phyloP scores from a whole-genome alignment of 2,113 vertebrate genomes.

The Mirounga angustirostris region DNA sequence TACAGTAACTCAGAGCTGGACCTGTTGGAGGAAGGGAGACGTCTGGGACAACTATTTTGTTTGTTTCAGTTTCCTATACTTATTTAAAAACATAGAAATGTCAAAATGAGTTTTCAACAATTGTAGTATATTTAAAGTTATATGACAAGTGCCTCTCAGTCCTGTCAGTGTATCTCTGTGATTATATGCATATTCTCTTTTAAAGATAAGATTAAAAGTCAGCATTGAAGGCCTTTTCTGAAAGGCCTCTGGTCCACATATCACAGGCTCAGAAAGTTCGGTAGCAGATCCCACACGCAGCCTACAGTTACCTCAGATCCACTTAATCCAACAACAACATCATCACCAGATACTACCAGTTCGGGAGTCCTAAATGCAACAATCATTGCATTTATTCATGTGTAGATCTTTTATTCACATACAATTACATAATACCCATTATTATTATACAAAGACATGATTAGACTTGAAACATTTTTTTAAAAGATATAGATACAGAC shows the following conservation, averaged over 20 bases:
- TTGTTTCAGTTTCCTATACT: constrained; percentile 59
- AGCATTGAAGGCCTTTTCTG: not conserved
- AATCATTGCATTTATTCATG: not conserved
- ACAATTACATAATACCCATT: not conserved
- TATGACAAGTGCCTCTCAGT: not conserved
- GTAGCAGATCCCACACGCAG: not conserved
- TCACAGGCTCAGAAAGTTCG: not conserved
- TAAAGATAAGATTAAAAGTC: not conserved
- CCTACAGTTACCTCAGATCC: not conserved
- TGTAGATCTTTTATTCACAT: not conserved
- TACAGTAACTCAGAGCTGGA: not conserved
- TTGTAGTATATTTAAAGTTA: not conserved
- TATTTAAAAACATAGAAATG: constrained; percentile 14
- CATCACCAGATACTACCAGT: not conserved
- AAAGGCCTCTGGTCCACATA: not conserved
- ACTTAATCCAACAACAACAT: not conserved
- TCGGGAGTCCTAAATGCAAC: not conserved
- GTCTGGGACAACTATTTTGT: not conserved
- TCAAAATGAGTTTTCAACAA: not conserved
- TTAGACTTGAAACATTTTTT: constrained; percentile 35
- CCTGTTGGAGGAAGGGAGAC: not conserved
- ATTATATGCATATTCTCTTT: not conserved
- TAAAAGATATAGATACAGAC: not conserved
- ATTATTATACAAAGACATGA: not conserved
- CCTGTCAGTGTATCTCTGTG: not conserved